Base-by-base conservation (phyloP, 2,888 invertebrate species). In the Acrobasis repandana region DNA sequence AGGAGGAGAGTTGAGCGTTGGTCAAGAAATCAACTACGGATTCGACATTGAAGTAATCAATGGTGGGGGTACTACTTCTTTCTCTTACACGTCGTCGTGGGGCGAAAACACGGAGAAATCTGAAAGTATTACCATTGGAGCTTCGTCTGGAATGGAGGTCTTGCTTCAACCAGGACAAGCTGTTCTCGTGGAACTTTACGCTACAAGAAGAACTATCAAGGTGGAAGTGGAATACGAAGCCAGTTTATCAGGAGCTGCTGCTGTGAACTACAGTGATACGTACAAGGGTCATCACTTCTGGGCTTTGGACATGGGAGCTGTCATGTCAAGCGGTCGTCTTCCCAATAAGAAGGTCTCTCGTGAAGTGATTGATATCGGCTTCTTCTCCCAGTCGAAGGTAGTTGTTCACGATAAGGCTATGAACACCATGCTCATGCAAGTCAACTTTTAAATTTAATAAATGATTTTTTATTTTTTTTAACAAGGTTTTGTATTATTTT, bases 321-420 rank as follows among this genome's bases (percentile, higher is more conserved):
- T 74, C 0, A 69, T 75, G 72, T 9, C 51, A 0, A 58, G 63
- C 9, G 72, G 66, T 33, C 66, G 65, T 2, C 52, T 70, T 48
- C 62, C 64, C n/a, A 67, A 63, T 14, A 52, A 51, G 0, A 20
- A 70, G 0, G 10, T 18, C 3, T 72, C 59, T 0, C 64, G 66
- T 0, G 79, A 83, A 52, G 61, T 72, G 3, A 75, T 84, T 1
- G 70, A 72, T 0, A 57, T 82, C 6, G 67, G 65, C 1, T 80
- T 75, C 60, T 78, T 69, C 47, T 59, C 71, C 0, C 68, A 77
- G 15, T 73, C 78, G 0, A 59, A 36, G 36, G 61, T 74, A 11
- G 56, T 63, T 2, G 60, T 67, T 11, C 60, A 61, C 9, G 62
- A 65, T 28, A 54, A 51, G 6, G 15, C 50, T 1, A 9, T 33